Percentiles rank a stretch among this genome's conserved stretches.
Conservation (phyloP, 2,113 vertebrate species). For the Gobius niger region DNA sequence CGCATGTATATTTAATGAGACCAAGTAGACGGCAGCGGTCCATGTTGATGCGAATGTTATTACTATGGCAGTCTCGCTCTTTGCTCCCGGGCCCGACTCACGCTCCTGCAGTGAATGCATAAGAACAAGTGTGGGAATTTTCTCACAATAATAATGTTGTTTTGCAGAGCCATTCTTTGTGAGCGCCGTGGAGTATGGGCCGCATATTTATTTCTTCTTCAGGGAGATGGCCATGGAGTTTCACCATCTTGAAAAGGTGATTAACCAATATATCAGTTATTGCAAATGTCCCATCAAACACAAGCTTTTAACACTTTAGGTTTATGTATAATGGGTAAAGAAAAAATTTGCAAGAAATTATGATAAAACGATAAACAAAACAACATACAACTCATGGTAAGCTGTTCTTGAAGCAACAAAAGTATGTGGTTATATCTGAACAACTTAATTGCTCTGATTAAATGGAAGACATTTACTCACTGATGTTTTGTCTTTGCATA, state of each 20-base stretch:
- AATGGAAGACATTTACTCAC: neutral
- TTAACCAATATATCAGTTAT: neutral
- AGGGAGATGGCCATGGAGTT: conserved; percentile 98
- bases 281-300: neutral
- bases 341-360: too few species aligned
- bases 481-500: too few species aligned
- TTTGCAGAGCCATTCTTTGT: conserved; percentile 92
- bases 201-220: conserved; percentile 98
- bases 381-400: too few species aligned
- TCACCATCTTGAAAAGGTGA: conserved; percentile 95
- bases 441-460: neutral
- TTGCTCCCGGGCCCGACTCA: conserved; percentile 21
- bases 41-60: conserved; percentile 49
- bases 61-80: conserved; percentile 23
- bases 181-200: conserved; percentile 90
- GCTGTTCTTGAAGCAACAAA: too few species aligned
- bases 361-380: too few species aligned
- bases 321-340: too few species aligned
- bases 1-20: conserved; percentile 65
- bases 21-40: conserved; percentile 26
- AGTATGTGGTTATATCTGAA: too few species aligned
- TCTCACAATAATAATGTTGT: conserved; percentile 9
- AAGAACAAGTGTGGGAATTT: conserved; percentile 17
- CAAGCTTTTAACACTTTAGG: neutral
- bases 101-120: conserved; percentile 12